Evolutionary conservation across 1,140 invertebrate species (phyloP), one percentile per base, ranked within the genome.

Genomic region (Drosophila nikananu): DNA sequence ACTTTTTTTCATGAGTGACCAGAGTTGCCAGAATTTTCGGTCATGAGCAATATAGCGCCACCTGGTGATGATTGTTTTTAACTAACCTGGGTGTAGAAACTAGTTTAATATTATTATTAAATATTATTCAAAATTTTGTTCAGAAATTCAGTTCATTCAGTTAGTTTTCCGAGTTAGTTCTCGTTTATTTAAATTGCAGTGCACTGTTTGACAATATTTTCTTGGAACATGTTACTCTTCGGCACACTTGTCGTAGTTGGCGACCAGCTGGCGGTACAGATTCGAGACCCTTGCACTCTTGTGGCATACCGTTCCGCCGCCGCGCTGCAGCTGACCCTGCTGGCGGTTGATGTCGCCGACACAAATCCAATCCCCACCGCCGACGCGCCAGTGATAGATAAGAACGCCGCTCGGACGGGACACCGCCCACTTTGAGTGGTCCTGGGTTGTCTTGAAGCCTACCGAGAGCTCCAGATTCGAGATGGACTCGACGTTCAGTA

Each of bases 381-480:
- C 93, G 2, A 94, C 93, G 5, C 92, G 93, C 87, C 87, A 92
- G 8, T 83, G 87, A 39, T 92, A 91, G 19, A 92, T 39, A 19
- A 90, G 76, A 10, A 92, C 55, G 60, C 91, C 91, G 5, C 67
- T 66, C 13, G 78, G 89, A 17, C 92, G 76, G 1, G 96, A 94
- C 5, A 98, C 95, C 1, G 97, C 96, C 98, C 98, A 99, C 93
- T 99, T 99, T 0, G 97, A 97, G 93, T 99, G 98, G 93, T 99
- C 98, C 48, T 95, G 94, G 25, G 95, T 95, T 3, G 95, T 96
- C n/a, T 94, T 95, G 89, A 98, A 98, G 25, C 94, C 92, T 51
- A 96, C 94, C 60, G 95, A 93, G 2, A 94, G 93, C 12, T 93
- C 89, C 0, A 93, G 80, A 21, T 96, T 93, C 65, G 94, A 92